A percentile compares a stretch with the other conserved stretches of the same genome.
Evolutionary conservation across 2,888 invertebrate species (phyloP).

Genomic region (Cryptocheilus praepositus): DNA sequence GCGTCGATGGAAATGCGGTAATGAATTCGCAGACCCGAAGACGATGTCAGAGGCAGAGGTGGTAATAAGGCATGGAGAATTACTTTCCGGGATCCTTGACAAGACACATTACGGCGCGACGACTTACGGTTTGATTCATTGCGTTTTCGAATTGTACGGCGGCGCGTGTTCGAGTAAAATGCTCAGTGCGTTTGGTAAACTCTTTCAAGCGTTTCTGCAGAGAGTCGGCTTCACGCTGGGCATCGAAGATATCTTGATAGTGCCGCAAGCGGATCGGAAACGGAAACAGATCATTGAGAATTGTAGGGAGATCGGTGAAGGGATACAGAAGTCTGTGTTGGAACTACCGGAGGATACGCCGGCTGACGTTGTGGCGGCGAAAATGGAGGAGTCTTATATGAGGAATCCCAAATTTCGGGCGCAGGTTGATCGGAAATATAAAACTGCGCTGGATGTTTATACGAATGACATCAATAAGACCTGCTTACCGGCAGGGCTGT

Average conservation of each 20-base stretch:
- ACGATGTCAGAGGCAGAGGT: constrained; percentile 95
- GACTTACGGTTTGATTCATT: constrained; percentile 94
- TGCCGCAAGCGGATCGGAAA: constrained; percentile 82
- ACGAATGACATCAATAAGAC: constrained; percentile 93
- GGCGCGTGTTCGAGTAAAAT: constrained; percentile 88
- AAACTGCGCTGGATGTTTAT: constrained; percentile 85
- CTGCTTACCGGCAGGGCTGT: constrained; percentile 89
- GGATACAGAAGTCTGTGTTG: constrained; percentile 79
- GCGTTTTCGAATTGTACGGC: constrained; percentile 97
- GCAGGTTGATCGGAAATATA: constrained; percentile 89
- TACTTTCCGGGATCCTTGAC: constrained; percentile 94
- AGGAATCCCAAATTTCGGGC: constrained; percentile 87
- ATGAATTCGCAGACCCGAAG: constrained; percentile 76
- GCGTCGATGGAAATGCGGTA: constrained; percentile 81
- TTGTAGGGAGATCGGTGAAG: constrained; percentile 75
- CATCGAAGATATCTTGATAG: constrained; percentile 94
- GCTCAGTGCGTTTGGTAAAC: constrained; percentile 91
- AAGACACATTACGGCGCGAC: constrained; percentile 98
- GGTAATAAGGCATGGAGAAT: constrained; percentile 89
- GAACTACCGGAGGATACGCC: constrained; percentile 80
- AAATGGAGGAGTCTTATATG: constrained; percentile 83
- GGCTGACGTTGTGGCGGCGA: constrained; percentile 79
- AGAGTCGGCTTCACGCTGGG: constrained; percentile 95
- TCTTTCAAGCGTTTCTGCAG: constrained; percentile 94
- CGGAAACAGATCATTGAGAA: constrained; percentile 82